Conservation (phyloP, 2,888 invertebrate genomes). For the Meliscaeva auricollis region DNA sequence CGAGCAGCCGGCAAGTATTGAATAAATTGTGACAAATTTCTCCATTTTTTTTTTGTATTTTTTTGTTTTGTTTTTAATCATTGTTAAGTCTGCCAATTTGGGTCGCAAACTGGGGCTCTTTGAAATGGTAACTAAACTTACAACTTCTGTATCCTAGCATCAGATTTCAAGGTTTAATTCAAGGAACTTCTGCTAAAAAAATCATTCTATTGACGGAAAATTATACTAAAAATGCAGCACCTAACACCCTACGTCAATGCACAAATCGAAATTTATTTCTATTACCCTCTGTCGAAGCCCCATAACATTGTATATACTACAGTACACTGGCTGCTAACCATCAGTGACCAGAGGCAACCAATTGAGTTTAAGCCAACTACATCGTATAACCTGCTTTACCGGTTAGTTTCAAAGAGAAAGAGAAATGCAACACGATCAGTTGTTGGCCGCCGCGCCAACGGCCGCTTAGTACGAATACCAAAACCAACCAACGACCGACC, state of each 20-base stretch:
- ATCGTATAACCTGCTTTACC: constrained; percentile 50
- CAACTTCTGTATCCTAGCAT: too few relatives aligned
- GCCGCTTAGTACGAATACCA: constrained; percentile 15
- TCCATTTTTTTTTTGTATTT: too few relatives aligned
- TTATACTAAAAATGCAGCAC: background rate
- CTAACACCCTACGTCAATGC: constrained; percentile 18
- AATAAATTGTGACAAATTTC: too few relatives aligned
- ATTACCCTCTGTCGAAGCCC: constrained; percentile 30
- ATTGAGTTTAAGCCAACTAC: constrained; percentile 23
- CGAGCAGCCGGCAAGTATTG: too few relatives aligned
- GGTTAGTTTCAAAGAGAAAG: constrained; percentile 49
- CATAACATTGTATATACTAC: constrained; percentile 14
- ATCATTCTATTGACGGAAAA: too few relatives aligned
- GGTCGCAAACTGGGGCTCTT: too few relatives aligned
- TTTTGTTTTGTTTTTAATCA: too few relatives aligned
- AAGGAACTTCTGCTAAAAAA: too few relatives aligned
- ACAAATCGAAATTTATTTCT: constrained; percentile 41
- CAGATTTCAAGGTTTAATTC: too few relatives aligned
- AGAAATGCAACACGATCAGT: constrained; percentile 45
- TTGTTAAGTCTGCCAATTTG: too few relatives aligned
- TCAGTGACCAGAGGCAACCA: constrained; percentile 18
- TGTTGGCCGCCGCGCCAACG: background rate
- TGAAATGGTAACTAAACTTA: too few relatives aligned
- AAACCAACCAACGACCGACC: constrained; percentile 9
- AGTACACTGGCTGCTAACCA: constrained; percentile 25